Evolutionary conservation across 2,113 vertebrate genomes (phyloP).

Genomic region (Cololabis saira): DNA sequence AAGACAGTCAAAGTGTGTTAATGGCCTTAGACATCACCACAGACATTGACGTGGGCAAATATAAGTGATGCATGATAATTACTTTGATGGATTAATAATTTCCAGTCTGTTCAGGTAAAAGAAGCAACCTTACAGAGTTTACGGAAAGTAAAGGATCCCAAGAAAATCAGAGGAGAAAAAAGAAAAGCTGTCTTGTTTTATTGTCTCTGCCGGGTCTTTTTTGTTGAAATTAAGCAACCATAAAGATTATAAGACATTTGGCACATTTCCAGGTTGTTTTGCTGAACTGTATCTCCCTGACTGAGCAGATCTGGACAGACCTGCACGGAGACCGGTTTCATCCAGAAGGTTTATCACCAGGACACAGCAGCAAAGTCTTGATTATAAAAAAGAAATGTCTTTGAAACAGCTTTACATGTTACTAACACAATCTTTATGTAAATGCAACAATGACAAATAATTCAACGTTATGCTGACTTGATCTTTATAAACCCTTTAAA

Average conservation of each 20-base stretch:
- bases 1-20: no score
- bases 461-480: background rate
- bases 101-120: background rate
- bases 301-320: constrained; percentile 36
- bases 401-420: constrained; percentile 19
- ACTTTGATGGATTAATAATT: background rate
- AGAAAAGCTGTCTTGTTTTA: background rate
- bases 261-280: background rate
- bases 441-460: background rate
- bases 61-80: background rate
- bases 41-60: background rate
- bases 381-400: constrained; percentile 26
- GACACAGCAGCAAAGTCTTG: constrained; percentile 48
- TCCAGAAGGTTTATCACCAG: constrained; percentile 45
- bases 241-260: no score
- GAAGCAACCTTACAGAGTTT: background rate
- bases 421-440: background rate
- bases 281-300: constrained; percentile 14
- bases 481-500: background rate
- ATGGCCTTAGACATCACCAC: no score
- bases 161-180: background rate
- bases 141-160: background rate
- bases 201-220: no score
- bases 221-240: background rate
- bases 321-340: constrained; percentile 32